Base-by-base conservation (phyloP, 2,113 vertebrate genomes). In the Scartelaos histophorus region DNA sequence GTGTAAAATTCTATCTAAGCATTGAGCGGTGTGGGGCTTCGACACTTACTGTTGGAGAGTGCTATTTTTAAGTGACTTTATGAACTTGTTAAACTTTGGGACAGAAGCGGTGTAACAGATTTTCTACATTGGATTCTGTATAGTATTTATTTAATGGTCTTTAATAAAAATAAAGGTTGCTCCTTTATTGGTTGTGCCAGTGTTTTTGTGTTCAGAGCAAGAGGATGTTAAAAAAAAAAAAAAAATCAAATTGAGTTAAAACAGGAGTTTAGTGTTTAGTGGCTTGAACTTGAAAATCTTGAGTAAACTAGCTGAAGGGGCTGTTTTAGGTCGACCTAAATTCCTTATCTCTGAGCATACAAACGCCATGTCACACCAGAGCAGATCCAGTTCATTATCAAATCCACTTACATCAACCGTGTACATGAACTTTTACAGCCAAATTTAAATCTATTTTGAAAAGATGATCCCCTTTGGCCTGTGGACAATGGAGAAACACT, bases 61-160 rank as follows among this genome's bases (percentile, higher is more conserved):
- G 86, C 85, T 88, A 85, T 87, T 92, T 92, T 85, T 87, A 84
- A 89, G 87, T 88, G 82, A 87, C 85, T 89, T 87, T 89, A 90
- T 84, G 82, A 73, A 86, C 81, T 87, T 90, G 85, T 93, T 92
- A 85, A 90, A 86, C 80, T 89, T 92, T 93, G 74, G 90, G 83
- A 91, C 92, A 91, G 93, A 92, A 92, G 87, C 91, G 47, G 82
- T 93, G 92, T 93, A 92, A 90, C 85, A 90, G 89, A 56, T 94
- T 93, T 94, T 93, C 88, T 93, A 94, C 93, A 94, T 93, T 93
- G 92, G 89, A 89, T 93, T 94, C 93, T 94, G 93, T 93, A 93
- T 92, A 94, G 93, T 94, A 94, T 94, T 94, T 94, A 94, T 94
- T 94, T 92, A 94, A 92, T 92, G 90, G 90, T 93, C 92, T 94